These are phyloP conservation scores for Drosophila yooni DNA, from an alignment of 2,888 invertebrate genomes.

Conservation along the genomic window DNA sequence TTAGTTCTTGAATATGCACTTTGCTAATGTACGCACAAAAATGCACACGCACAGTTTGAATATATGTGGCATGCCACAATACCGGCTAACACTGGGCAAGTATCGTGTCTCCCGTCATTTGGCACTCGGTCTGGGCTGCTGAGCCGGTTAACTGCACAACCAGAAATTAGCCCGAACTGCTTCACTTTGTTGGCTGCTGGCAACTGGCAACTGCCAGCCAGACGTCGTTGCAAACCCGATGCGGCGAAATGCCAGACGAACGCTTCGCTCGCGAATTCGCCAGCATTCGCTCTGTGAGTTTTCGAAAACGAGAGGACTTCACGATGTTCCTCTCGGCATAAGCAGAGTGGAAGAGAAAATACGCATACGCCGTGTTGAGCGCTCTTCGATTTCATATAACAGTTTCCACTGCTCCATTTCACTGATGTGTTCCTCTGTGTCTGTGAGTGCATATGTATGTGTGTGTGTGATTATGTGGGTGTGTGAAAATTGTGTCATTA, in stretches of 20 bases:
- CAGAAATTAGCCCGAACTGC: conserved; percentile 62
- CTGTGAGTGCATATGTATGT: neutral
- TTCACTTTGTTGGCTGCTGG: conserved; percentile 71
- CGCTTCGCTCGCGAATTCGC: conserved; percentile 28
- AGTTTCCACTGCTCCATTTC: conserved; percentile 35
- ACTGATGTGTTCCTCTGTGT: conserved; percentile 8
- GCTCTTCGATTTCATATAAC: conserved; percentile 52
- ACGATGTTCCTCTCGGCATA: conserved; percentile 22
- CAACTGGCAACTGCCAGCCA: conserved; percentile 59
- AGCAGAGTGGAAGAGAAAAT: conserved; percentile 23
- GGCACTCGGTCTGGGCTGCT: conserved; percentile 33
- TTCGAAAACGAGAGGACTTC: conserved; percentile 30
- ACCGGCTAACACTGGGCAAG: conserved; percentile 28
- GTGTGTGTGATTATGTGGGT: conserved; percentile 26
- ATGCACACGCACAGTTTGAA: neutral
- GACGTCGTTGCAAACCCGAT: conserved; percentile 34
- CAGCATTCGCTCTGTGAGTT: conserved; percentile 16
- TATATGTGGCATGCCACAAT: conserved; percentile 21
- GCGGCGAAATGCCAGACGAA: conserved; percentile 42
- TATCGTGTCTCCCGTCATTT: conserved; percentile 32
- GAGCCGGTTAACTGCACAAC: conserved; percentile 52
- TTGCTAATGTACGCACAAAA: neutral
- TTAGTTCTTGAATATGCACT: conserved; percentile 5
- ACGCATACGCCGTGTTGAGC: conserved; percentile 28
- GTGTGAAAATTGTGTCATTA: conserved; percentile 76